Base-by-base conservation (phyloP, 2,888 invertebrate species). In the Glaucopsyche alexis region DNA sequence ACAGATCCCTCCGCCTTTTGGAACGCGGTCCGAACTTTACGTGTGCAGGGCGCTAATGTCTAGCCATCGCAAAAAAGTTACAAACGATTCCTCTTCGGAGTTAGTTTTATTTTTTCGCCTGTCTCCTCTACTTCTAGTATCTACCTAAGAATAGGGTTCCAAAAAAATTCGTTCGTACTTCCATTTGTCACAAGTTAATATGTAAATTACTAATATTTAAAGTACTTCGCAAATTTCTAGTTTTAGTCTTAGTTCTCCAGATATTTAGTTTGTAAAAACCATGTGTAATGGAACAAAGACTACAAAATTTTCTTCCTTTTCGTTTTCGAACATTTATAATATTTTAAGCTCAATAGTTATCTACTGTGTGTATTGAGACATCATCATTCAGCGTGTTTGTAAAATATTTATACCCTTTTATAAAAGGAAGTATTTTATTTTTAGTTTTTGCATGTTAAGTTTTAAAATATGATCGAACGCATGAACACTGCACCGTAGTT, bases 401-500 rank as follows among this genome's bases (percentile, higher is more conserved):
- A 69, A 29, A 49, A 69, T 45, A 69, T 70, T 71, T 74, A 69
- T 55, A 74, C 70, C 70, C 45, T 72, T 74, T 73, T 73, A 55
- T 75, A 74, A 65, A 71, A 49, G 16, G 70, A 72, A 71, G 60
- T 65, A 72, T 72, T 72, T 76, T 74, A 74, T 70, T 73, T 75
- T 75, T 76, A 73, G 29, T 73, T 71, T 75, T 76, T 78, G 78
- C 80, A 81, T 77, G 78, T 74, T 76, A 72, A 74, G 71, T 75
- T 76, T 73, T 60, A 71, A 65, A 70, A 72, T 72, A 70, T 77
- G 71, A 72, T 75, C 71, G 77, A 76, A 77, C 72, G 84, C 85
- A 84, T 84, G 84, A 76, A 75, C 79, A 81, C 80, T 77, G 83
- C 84, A 83, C 83, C 77, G 81, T 84, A 82, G 82, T 78, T 77